These are phyloP conservation scores for Apamea monoglypha DNA, from an alignment of 2,888 invertebrate genomes.

Conservation along the genomic window DNA sequence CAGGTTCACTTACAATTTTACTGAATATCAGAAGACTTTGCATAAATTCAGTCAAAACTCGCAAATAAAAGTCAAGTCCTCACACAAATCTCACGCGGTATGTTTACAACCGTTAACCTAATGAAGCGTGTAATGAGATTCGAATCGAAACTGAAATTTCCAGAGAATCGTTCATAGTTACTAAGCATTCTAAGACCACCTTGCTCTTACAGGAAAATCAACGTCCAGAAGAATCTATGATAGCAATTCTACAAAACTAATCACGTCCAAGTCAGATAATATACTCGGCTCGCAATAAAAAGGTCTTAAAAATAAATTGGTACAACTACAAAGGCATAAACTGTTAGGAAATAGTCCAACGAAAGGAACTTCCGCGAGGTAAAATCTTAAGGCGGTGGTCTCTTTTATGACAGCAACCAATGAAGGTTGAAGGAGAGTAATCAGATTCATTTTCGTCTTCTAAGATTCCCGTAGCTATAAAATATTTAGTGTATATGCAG, in stretches of 20 bases:
- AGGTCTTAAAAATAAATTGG: constrained; percentile 49
- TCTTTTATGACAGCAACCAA: constrained; percentile 50
- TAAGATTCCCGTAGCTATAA: constrained; percentile 14
- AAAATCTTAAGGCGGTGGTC: constrained; percentile 29
- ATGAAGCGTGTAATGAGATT: not conserved
- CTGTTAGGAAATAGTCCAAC: constrained; percentile 40
- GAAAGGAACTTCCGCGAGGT: constrained; percentile 35
- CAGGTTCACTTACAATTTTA: not conserved
- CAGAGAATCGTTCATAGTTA: not conserved
- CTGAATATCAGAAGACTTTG: not conserved
- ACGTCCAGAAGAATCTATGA: not conserved
- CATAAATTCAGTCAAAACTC: not conserved
- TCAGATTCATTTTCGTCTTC: constrained; percentile 38
- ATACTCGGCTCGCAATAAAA: constrained; percentile 49
- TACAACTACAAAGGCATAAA: constrained; percentile 36
- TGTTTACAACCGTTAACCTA: not conserved
- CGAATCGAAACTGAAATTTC: not conserved
- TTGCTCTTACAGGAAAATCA: not conserved
- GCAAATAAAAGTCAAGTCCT: not conserved
- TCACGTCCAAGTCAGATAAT: constrained; percentile 24
- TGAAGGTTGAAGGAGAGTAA: constrained; percentile 39
- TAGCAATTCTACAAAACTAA: constrained; percentile 35
- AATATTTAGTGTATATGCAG: constrained; percentile 18
- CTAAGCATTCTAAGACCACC: not conserved
- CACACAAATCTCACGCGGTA: not conserved